Evolutionary conservation across 2,888 invertebrate species (phyloP).

Genomic region (Mythimna vitellina): DNA sequence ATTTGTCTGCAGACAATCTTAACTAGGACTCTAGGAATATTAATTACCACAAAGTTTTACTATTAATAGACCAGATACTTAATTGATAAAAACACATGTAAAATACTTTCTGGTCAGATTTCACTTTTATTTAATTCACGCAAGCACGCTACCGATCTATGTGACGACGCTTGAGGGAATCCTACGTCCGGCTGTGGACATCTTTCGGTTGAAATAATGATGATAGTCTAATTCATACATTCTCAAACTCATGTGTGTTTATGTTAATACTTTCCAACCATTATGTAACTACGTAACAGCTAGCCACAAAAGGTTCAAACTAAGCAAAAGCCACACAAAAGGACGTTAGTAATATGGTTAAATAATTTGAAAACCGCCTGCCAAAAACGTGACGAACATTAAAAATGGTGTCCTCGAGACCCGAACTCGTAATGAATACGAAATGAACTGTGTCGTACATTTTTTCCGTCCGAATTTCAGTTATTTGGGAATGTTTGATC

Average conservation of each 20-base stretch:
- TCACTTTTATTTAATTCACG: too few relatives aligned
- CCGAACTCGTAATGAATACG: slow-evolving; percentile 68
- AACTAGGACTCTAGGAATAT: neutral
- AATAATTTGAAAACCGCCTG: slow-evolving; percentile 69
- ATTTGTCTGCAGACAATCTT: neutral
- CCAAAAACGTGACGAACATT: slow-evolving; percentile 67
- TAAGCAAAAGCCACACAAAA: slow-evolving; percentile 33
- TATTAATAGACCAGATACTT: neutral
- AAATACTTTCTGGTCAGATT: too few relatives aligned
- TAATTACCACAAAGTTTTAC: neutral
- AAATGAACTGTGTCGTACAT: slow-evolving; percentile 57
- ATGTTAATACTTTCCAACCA: slow-evolving; percentile 20
- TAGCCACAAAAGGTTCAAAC: slow-evolving; percentile 30
- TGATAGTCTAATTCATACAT: neutral
- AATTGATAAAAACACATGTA: too few relatives aligned
- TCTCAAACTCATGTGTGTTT: neutral
- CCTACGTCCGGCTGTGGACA: neutral
- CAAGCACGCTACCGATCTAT: too few relatives aligned
- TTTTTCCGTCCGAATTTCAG: slow-evolving; percentile 34
- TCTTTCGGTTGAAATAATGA: neutral
- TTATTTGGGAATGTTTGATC: slow-evolving; percentile 48
- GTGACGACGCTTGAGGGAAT: too few relatives aligned
- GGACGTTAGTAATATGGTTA: slow-evolving; percentile 45
- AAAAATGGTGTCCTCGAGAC: slow-evolving; percentile 68
- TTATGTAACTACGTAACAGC: slow-evolving; percentile 34